phyloP scores from a whole-genome alignment of 1,140 invertebrate species.

The Zaprionus kolodkinae region DNA sequence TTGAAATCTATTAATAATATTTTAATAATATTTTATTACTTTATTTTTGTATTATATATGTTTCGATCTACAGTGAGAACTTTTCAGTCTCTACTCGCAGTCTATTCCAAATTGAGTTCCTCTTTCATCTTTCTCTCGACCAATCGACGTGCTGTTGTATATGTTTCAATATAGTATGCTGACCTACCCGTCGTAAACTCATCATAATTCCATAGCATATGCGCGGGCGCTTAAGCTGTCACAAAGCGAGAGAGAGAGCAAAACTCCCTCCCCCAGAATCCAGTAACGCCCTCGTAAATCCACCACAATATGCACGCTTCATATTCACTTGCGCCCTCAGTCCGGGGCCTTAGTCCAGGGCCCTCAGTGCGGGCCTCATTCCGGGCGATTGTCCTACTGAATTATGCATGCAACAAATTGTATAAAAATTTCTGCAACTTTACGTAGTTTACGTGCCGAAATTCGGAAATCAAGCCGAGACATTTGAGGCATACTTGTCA shows the following conservation, averaged over 20 bases:
- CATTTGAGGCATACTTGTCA: constrained; percentile 69
- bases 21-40: too few relatives aligned
- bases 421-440: constrained; percentile 83
- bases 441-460: constrained; percentile 78
- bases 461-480: constrained; percentile 71
- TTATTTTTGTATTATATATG: too few relatives aligned
- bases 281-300: constrained; percentile 57
- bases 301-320: constrained; percentile 52
- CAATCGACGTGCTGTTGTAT: neutral
- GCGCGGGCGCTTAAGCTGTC: constrained; percentile 46
- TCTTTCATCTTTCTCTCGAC: neutral
- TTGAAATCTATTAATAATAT: too few relatives aligned
- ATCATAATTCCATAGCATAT: constrained; percentile 75
- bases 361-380: constrained; percentile 7
- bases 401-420: constrained; percentile 84
- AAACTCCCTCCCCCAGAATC: neutral
- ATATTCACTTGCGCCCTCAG: constrained; percentile 14
- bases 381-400: constrained; percentile 60
- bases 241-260: neutral
- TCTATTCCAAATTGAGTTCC: constrained; percentile 15
- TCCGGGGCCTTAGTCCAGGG: too few relatives aligned
- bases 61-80: too few relatives aligned
- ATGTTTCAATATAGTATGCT: too few relatives aligned
- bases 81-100: neutral
- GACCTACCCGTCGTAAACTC: constrained; percentile 40